Evolutionary conservation across 2,888 invertebrate genomes (phyloP).

Genomic region (Rhimphoctona megacephalus): DNA sequence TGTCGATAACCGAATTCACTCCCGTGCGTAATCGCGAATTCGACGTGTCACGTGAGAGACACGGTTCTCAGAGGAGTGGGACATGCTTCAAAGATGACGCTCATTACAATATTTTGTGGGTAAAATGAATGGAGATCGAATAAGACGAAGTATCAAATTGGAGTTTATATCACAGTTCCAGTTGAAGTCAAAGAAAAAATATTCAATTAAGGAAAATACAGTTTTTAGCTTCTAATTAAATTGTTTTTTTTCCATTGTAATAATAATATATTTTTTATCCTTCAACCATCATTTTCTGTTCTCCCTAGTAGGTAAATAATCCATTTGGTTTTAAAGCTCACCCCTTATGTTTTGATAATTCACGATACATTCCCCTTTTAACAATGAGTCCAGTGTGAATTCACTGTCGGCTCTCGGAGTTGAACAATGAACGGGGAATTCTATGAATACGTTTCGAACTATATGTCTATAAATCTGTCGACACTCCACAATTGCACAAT

Average conservation of each 20-base stretch:
- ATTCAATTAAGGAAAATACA: background rate
- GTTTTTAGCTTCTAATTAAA: background rate
- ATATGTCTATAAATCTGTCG: constrained; percentile 22
- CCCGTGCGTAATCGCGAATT: too few relatives aligned
- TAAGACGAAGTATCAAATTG: background rate
- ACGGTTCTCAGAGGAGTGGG: too few relatives aligned
- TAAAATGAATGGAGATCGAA: background rate
- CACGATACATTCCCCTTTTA: constrained; percentile 13
- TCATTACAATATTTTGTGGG: constrained; percentile 1
- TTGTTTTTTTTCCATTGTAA: background rate
- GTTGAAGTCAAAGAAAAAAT: background rate
- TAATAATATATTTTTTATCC: background rate
- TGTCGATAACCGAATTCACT: too few relatives aligned
- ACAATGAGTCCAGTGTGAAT: constrained; percentile 8
- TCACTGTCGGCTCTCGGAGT: constrained; percentile 17
- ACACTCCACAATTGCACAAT: constrained; percentile 8
- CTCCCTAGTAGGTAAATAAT: background rate
- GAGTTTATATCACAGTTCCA: background rate
- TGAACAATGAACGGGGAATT: constrained; percentile 43
- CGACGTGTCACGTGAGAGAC: too few relatives aligned
- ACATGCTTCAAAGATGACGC: too few relatives aligned
- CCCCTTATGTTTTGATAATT: constrained; percentile 13
- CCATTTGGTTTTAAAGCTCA: background rate
- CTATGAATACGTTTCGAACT: constrained; percentile 31
- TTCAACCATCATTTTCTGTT: background rate